A percentile compares a stretch with the other conserved stretches of the same genome.
These are phyloP conservation scores for Eumacrocentrus americanus DNA, from an alignment of 2,888 invertebrate species.

Conservation along the genomic window DNA sequence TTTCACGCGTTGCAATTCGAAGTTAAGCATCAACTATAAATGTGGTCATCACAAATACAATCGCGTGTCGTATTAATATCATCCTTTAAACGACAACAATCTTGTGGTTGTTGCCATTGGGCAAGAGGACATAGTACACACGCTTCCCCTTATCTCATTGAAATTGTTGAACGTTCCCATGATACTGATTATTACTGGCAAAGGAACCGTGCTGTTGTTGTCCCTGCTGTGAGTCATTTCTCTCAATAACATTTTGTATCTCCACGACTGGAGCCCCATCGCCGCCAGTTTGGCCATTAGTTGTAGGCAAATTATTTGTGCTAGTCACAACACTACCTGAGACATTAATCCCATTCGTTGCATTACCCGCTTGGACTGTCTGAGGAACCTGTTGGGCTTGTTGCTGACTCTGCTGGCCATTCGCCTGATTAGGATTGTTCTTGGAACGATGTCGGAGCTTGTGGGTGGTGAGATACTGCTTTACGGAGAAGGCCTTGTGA, in stretches of 20 bases:
- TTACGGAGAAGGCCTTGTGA: slow-evolving; percentile 66
- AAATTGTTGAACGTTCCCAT: slow-evolving; percentile 53
- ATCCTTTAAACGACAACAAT: slow-evolving; percentile 55
- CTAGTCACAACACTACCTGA: slow-evolving; percentile 37
- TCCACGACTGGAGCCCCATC: slow-evolving; percentile 51
- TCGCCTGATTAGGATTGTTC: slow-evolving; percentile 56
- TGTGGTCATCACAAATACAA: slow-evolving; percentile 2
- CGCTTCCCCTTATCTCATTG: slow-evolving; percentile 62
- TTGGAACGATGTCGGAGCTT: slow-evolving; percentile 67
- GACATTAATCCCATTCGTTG: slow-evolving; percentile 38
- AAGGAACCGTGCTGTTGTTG: slow-evolving; percentile 42
- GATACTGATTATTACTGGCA: slow-evolving; percentile 53
- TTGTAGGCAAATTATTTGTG: slow-evolving; percentile 41
- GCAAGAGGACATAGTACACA: slow-evolving; percentile 60
- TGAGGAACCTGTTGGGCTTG: slow-evolving; percentile 45
- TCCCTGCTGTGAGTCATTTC: slow-evolving; percentile 40
- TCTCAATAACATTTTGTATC: slow-evolving; percentile 55
- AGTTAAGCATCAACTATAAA: no score
- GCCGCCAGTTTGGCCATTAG: slow-evolving; percentile 43
- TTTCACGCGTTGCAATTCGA: no score
- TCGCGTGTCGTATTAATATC: slow-evolving; percentile 19
- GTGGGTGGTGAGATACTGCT: slow-evolving; percentile 69
- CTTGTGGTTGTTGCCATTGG: slow-evolving; percentile 60
- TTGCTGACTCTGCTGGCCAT: slow-evolving; percentile 41
- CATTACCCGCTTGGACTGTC: slow-evolving; percentile 43